Evolutionary conservation across 2,797 vertebrate genomes (phyloP).

Genomic region (Coluber constrictor): DNA sequence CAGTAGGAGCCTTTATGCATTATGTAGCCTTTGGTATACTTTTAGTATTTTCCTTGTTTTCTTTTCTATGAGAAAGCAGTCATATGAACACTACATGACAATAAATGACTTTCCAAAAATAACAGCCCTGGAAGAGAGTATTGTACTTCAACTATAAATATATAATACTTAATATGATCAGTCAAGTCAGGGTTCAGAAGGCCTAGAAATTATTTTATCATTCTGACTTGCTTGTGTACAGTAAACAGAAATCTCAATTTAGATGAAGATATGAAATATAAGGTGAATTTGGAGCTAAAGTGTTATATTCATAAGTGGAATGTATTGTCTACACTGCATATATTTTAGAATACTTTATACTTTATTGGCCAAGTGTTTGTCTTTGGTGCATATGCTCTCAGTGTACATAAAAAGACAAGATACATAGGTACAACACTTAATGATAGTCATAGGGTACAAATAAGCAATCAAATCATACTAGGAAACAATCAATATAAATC

Average conservation of each 20-base stretch:
- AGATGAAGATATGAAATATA: neutral
- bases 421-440: too few relatives aligned
- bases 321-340: neutral
- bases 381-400: too few relatives aligned
- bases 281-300: neutral
- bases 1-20: rapidly evolving
- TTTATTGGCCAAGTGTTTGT: too few relatives aligned
- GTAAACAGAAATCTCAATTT: neutral
- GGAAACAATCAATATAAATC: too few relatives aligned
- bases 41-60: neutral
- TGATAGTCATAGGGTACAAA: too few relatives aligned
- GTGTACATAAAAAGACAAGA: too few relatives aligned
- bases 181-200: neutral
- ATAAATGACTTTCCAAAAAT: neutral
- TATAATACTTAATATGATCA: neutral
- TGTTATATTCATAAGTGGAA: neutral
- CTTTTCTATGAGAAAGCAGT: neutral
- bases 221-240: neutral
- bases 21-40: rapidly evolving
- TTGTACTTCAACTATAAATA: neutral
- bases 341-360: too few relatives aligned
- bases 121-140: neutral
- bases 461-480: too few relatives aligned
- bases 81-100: neutral
- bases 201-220: neutral